phyloP scores from a whole-genome alignment of 1,140 invertebrate species.

The Popillia japonica region DNA sequence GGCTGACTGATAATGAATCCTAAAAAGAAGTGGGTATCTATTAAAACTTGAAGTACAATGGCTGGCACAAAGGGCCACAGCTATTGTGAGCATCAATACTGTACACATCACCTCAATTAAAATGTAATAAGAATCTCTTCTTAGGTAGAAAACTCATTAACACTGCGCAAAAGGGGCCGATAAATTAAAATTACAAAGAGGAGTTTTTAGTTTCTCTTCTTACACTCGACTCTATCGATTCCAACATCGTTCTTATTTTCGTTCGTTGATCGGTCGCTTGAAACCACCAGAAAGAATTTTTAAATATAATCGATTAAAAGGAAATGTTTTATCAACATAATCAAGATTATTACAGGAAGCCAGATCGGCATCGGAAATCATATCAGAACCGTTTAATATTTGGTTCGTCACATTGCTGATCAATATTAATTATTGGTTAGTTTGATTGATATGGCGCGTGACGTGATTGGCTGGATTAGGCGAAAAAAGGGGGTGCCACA shows the following conservation, averaged over 20 bases:
- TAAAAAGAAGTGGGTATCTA: constrained; percentile 59
- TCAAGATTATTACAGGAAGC: no score
- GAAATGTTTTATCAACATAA: no score
- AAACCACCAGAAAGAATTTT: no score
- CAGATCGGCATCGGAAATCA: background rate
- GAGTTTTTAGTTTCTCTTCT: constrained; percentile 48
- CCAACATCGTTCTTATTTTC: no score
- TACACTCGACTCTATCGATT: background rate
- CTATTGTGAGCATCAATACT: constrained; percentile 58
- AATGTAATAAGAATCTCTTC: constrained; percentile 59
- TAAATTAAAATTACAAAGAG: constrained; percentile 54
- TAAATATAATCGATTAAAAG: no score
- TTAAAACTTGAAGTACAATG: constrained; percentile 60
- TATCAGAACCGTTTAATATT: constrained; percentile 2
- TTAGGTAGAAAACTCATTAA: constrained; percentile 59
- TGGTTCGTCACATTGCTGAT: constrained; percentile 2
- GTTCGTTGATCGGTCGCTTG: no score
- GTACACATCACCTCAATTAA: constrained; percentile 61
- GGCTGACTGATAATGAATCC: constrained; percentile 59
- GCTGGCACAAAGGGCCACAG: constrained; percentile 53
- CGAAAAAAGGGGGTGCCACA: constrained; percentile 18
- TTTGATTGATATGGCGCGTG: constrained; percentile 35
- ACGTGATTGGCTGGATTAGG: constrained; percentile 25
- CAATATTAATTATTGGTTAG: constrained; percentile 38
- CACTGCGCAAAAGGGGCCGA: constrained; percentile 54